Evolutionary conservation across 2,113 vertebrate species (phyloP).

Genomic region (Syrmaticus mikado): DNA sequence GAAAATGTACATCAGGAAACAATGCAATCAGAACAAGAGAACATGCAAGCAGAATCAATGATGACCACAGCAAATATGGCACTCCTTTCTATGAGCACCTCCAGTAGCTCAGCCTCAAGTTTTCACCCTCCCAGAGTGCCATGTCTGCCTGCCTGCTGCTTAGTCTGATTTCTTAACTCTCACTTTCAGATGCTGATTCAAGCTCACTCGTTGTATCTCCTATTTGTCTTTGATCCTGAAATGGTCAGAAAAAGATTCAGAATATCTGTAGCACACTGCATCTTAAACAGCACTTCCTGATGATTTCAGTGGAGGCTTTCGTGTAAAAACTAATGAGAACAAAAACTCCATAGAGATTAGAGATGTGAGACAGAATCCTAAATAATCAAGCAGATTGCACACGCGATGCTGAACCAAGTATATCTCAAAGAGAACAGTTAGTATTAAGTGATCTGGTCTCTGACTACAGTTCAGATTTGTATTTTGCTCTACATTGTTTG

Average conservation of each 20-base stretch:
- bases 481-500: background rate
- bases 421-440: background rate
- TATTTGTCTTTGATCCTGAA: background rate
- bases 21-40: background rate
- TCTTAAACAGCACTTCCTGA: background rate
- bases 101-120: background rate
- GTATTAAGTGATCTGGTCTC: background rate
- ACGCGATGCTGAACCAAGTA: background rate
- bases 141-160: background rate
- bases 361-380: background rate
- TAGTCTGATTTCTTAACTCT: background rate
- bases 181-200: background rate
- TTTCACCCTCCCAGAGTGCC: background rate
- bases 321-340: background rate
- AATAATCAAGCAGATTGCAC: conserved; percentile 7
- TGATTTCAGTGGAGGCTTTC: background rate
- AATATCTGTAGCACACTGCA: background rate
- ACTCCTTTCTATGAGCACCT: background rate
- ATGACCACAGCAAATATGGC: background rate
- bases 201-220: background rate
- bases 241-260: background rate
- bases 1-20: background rate
- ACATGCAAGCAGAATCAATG: background rate
- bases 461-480: background rate
- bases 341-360: background rate